phyloP scores from a whole-genome alignment of 1,140 invertebrate genomes.

The Orchestia grillus region DNA sequence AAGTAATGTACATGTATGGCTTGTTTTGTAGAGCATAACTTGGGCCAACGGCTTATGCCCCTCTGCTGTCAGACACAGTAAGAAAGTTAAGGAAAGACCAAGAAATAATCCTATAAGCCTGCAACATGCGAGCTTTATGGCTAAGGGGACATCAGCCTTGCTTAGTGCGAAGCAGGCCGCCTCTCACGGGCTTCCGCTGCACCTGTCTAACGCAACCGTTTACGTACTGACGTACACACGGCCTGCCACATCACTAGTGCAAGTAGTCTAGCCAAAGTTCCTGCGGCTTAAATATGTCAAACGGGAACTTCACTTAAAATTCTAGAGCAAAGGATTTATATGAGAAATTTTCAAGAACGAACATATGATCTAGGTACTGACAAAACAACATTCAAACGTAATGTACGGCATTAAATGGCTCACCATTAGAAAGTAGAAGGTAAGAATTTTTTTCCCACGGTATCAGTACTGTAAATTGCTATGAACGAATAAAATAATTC shows the following conservation, averaged over 20 bases:
- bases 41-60: neutral
- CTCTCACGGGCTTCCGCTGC: neutral
- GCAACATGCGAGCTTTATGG: constrained; percentile 1
- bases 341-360: no score
- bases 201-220: neutral
- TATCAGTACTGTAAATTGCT: no score
- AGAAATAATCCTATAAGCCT: constrained; percentile 30
- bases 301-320: neutral
- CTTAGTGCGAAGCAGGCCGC: neutral
- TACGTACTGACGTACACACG: no score
- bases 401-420: no score
- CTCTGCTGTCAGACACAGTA: neutral
- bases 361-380: no score
- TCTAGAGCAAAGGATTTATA: no score
- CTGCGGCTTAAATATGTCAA: no score
- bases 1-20: constrained; percentile 41
- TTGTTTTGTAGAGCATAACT: constrained; percentile 2
- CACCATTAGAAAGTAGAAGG: no score
- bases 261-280: neutral
- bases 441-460: no score
- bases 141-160: neutral
- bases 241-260: neutral
- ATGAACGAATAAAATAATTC: no score
- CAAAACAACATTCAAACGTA: no score
- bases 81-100: constrained; percentile 13